Base-by-base conservation (phyloP, 2,113 vertebrate species). In the Grammomys surdaster region DNA sequence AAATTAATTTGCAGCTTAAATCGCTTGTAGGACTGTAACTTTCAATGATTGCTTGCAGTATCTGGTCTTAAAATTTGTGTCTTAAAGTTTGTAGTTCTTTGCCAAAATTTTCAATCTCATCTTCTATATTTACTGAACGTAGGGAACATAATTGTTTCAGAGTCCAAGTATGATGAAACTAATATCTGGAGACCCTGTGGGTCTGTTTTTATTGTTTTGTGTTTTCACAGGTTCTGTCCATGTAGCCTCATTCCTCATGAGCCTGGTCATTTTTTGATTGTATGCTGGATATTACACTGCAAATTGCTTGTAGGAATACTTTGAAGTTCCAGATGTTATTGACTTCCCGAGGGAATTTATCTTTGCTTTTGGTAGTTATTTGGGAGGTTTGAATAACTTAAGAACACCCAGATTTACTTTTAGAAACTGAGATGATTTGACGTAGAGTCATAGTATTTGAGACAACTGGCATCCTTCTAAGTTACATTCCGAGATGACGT, bases 181-280 rank as follows among this genome's bases (percentile, higher is more conserved):
- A 70, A 33, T 88, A 63, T 92, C 33, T 80, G 31, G 43, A 88
- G 51, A 46, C 31, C 43, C 31, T 56, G 7, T 73, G n/a, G 88
- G 67, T 56, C n/a, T 93, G 90, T 88, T 97, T 90, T 92, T 92
- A 96, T 90, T 93, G 80, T 87, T 92, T 80, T 40, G 26, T 87
- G 51, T 89, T 91, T 70, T 95, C 91, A 14, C 13, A 81, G n/a
- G 14, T 85, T 67, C 88, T 85, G 63, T 84, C 65, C 56, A 65
- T 92, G 28, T 72, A 40, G 22, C 88, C 31, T 90, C 88, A 80
- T 93, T 93, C 60, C 76, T 97, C 65, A 19, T 60, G 51, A 86
- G 69, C 17, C 78, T 81, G n/a, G 48, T 92, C 89, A 93, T 91
- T 95, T 95, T 95, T 89, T 91, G 14, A 90, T 67, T 90, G 4